Conservation (phyloP, 37 sponge, comb jelly and placozoan genomes). For the Axinella damicornis region DNA sequence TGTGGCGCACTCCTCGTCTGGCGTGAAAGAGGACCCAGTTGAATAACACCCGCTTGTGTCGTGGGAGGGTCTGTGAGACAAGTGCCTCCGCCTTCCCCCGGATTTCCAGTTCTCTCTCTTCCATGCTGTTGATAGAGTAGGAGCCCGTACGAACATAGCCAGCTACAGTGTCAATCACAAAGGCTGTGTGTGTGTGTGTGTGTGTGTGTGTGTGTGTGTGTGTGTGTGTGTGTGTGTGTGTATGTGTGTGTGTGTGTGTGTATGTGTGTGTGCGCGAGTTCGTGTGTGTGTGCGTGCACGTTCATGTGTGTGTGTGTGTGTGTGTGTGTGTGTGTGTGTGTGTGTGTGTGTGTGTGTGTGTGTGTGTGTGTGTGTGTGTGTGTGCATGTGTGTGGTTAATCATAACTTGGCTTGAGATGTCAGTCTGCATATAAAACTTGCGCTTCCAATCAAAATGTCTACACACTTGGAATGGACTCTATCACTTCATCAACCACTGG, state of each 20-base stretch:
- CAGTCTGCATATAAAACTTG: no score
- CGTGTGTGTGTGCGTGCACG: neutral
- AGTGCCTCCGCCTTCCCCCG: conserved; percentile 59
- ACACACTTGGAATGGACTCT: no score
- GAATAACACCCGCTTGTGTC: conserved; percentile 64
- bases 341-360: no score
- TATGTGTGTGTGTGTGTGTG: neutral
- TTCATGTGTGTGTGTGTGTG: neutral
- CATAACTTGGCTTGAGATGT: no score
- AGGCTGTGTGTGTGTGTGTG: conserved; percentile 38
- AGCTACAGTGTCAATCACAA: conserved; percentile 74
- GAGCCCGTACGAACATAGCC: conserved; percentile 82
- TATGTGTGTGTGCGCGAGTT: no score
- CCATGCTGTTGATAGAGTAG: conserved; percentile 79
- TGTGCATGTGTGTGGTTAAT: no score
- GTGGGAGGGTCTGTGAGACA: conserved; percentile 20
- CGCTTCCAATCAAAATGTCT: no score
- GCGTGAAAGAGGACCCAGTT: conserved; percentile 89
- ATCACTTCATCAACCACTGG: no score
- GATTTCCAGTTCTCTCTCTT: conserved; percentile 73
- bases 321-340: neutral
- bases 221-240: no score
- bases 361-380: no score
- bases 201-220: neutral
- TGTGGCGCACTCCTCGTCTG: conserved; percentile 77